Evolutionary conservation across 2,888 invertebrate genomes (phyloP).

Genomic region (Pandemis cinnamomeana): DNA sequence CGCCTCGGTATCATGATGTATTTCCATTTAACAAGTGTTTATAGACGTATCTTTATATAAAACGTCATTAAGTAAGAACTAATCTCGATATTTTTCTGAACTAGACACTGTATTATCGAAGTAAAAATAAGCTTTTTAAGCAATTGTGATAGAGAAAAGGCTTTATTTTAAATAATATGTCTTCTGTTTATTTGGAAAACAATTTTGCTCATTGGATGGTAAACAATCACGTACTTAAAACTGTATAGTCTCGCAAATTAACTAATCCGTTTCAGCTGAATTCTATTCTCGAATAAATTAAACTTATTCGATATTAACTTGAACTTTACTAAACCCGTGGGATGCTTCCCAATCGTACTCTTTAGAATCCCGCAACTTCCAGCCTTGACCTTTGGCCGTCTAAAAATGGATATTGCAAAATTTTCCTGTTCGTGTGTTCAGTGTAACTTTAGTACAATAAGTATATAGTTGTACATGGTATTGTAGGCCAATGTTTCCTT

Average conservation of each 20-base stretch:
- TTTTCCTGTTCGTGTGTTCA: not conserved
- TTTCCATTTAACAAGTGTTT: constrained; percentile 7
- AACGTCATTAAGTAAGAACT: not conserved
- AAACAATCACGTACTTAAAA: no score
- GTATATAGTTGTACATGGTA: not conserved
- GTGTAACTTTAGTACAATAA: not conserved
- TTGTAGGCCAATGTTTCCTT: not conserved
- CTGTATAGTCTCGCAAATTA: not conserved
- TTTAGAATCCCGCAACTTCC: not conserved
- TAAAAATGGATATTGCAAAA: constrained; percentile 6
- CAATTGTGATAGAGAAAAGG: not conserved
- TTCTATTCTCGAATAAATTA: not conserved
- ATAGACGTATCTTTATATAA: not conserved
- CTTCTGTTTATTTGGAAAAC: no score
- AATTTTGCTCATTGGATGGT: no score
- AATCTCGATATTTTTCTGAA: not conserved
- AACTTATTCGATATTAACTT: constrained; percentile 1
- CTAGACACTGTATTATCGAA: not conserved
- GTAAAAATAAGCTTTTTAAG: no score
- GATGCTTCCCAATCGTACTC: constrained; percentile 1
- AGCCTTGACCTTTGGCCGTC: constrained; percentile 6
- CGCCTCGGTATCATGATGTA: not conserved
- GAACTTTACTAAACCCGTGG: not conserved
- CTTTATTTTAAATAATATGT: no score
- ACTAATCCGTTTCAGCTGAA: not conserved